Evolutionary conservation across 2,888 invertebrate genomes (phyloP), one percentile per base, ranked within the genome.

Genomic region (Macrophya annulata): DNA sequence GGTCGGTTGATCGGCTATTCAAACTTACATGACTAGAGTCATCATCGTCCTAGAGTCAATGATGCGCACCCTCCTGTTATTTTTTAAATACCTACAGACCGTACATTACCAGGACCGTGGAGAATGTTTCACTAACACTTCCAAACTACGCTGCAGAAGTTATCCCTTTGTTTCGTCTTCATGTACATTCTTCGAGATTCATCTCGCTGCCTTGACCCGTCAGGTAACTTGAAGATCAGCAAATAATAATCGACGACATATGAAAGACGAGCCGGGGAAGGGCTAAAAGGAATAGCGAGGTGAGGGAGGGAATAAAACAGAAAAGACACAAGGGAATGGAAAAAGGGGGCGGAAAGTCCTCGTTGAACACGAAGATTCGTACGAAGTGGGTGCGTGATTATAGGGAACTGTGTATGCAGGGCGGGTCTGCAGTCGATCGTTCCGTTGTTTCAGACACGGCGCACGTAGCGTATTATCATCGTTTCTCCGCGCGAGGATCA

Each of bases 401-500:
- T 88, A 87, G 88, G 86, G 87, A 87, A 86, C 87, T 86, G 88
- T 89, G 89, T 90, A 90, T 90, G 90, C 90, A 88, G 89, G 89
- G 87, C 88, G 89, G 87, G 88, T 90, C 86, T 77, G 51, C 51
- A 85, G 79, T 68, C 85, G 85, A 85, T 85, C 76, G 79, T 88
- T 89, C 43, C 88, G 89, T 90, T 90, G 89, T 90, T 90, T 88
- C 87, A 88, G 88, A 90, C 90, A 90, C 90, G 89, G 89, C 87
- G 89, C 90, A 90, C 90, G 90, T 90, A 90, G 90, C 90, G 86
- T 90, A 90, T 90, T 90, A 90, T 90, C 89, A 89, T 90, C 90
- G 90, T 88, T 89, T 88, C 89, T 86, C 85, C 87, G 87, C 87
- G 86, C 87, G 87, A 87, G 88, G 87, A 86, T 85, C 85, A 89